Evolutionary conservation across 2,113 vertebrate species (phyloP).

Genomic region (Perca flavescens): DNA sequence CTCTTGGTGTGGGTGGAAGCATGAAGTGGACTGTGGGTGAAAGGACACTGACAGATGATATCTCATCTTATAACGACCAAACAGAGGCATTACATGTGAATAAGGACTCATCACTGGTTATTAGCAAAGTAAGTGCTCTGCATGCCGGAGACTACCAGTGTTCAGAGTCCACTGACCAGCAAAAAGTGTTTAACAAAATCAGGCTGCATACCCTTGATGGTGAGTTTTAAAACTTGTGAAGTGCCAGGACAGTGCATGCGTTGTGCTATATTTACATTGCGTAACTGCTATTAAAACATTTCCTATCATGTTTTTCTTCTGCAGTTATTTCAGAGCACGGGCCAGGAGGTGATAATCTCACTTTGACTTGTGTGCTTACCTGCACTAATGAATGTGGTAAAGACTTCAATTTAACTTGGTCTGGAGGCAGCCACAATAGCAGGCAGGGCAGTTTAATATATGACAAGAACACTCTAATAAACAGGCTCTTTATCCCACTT

Average conservation of each 20-base stretch:
- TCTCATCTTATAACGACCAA: neutral
- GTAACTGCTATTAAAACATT: neutral
- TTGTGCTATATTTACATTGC: neutral
- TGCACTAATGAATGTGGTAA: constrained; percentile 59
- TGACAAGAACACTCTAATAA: constrained; percentile 28
- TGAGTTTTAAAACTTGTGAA: constrained; percentile 14
- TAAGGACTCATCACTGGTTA: constrained; percentile 51
- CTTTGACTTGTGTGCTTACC: constrained; percentile 66
- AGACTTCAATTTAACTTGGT: constrained; percentile 69
- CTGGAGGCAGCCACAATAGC: neutral
- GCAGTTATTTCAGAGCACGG: constrained; percentile 53
- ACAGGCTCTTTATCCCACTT: constrained; percentile 42
- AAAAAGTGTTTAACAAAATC: constrained; percentile 22
- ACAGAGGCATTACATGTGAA: neutral
- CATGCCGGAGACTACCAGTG: constrained; percentile 70
- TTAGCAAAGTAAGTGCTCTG: constrained; percentile 39
- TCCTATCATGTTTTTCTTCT: neutral
- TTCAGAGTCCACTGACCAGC: constrained; percentile 2
- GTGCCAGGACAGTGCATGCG: neutral
- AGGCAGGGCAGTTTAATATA: constrained; percentile 7
- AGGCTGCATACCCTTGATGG: constrained; percentile 66
- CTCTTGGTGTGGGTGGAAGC: neutral
- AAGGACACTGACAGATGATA: neutral
- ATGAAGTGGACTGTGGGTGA: constrained; percentile 22
- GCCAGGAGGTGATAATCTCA: constrained; percentile 37